Evolutionary conservation across 2,888 invertebrate species (phyloP).

Genomic region (Orchestes rusci): DNA sequence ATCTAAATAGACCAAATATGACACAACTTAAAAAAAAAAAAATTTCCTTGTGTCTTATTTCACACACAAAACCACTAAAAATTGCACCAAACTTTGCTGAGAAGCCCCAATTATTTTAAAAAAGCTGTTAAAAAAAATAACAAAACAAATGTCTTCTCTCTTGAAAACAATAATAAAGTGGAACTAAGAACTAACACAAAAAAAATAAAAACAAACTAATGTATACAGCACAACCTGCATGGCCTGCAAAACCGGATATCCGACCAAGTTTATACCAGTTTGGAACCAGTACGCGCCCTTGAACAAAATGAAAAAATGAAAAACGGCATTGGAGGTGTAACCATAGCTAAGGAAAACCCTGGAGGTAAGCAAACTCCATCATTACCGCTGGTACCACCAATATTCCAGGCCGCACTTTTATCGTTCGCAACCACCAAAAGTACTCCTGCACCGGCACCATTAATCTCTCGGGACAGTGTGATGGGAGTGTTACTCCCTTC

Average conservation of each 20-base stretch:
- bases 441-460: not conserved
- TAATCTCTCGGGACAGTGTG: not conserved
- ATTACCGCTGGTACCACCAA: not conserved
- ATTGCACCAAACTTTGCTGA: no score
- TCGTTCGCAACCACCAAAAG: not conserved
- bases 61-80: no score
- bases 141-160: no score
- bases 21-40: no score
- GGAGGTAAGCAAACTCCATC: constrained; percentile 17
- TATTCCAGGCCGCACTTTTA: not conserved
- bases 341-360: constrained; percentile 23
- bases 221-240: no score
- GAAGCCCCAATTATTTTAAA: no score
- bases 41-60: no score
- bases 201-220: no score
- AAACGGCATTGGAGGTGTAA: constrained; percentile 26
- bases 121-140: no score
- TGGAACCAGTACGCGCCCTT: constrained; percentile 27
- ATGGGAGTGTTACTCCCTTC: not conserved
- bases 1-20: no score
- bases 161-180: no score
- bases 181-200: no score
- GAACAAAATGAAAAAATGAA: constrained; percentile 23
- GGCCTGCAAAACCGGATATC: constrained; percentile 22
- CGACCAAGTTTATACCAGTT: constrained; percentile 19